Evolutionary conservation across 53 echinoderm and acorn worm species (phyloP).

Genomic region (Echinometra lucunter): DNA sequence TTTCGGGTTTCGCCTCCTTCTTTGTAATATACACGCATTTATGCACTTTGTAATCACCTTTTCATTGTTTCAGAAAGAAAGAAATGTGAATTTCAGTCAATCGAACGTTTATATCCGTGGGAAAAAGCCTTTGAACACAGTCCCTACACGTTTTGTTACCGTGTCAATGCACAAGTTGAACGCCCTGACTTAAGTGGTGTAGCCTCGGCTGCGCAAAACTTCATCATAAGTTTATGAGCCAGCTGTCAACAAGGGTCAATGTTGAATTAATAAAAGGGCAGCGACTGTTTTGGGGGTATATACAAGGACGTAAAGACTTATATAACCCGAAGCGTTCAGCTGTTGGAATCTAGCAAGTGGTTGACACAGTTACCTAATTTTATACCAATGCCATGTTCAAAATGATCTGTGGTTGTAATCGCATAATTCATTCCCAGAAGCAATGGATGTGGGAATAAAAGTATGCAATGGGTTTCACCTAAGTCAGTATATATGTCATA

Average conservation of each 20-base stretch:
- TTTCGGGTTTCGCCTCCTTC: too few relatives aligned
- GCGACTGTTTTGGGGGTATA: conserved; percentile 22
- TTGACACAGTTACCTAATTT: background rate
- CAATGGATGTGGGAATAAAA: background rate
- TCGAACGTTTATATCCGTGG: background rate
- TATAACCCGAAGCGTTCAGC: conserved; percentile 41
- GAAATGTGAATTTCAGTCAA: too few relatives aligned
- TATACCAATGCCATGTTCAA: conserved; percentile 42
- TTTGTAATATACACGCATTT: too few relatives aligned
- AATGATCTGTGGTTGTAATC: background rate
- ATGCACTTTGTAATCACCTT: too few relatives aligned
- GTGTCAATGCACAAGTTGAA: background rate
- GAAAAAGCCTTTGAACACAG: background rate
- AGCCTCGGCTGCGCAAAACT: background rate
- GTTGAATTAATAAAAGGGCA: conserved; percentile 36
- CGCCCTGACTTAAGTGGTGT: background rate
- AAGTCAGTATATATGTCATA: too few relatives aligned
- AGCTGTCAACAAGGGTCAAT: conserved; percentile 13
- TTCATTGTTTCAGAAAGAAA: too few relatives aligned
- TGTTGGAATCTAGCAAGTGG: background rate
- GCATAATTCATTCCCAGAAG: background rate
- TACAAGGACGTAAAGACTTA: background rate
- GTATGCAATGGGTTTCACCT: background rate
- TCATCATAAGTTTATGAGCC: background rate
- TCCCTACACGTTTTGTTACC: background rate